These are phyloP conservation scores for Regulus satrapa DNA, from an alignment of 2,113 vertebrate species.

Conservation along the genomic window DNA sequence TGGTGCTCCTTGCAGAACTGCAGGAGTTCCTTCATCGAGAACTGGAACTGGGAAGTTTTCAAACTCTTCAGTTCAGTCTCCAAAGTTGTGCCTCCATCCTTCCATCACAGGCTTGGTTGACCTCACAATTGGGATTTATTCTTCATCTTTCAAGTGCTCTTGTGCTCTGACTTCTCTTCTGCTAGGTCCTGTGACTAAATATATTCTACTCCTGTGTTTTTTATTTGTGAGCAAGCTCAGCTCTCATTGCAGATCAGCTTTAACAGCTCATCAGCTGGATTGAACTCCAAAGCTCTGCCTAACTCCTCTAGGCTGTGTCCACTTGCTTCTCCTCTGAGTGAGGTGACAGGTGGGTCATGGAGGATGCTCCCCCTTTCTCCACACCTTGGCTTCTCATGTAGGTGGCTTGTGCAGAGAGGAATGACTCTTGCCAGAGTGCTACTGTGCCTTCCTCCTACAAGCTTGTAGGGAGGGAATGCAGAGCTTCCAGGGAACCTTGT, in stretches of 20 bases:
- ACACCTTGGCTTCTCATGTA: not conserved
- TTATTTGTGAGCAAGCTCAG: not conserved
- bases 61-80: not conserved
- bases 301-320: not conserved
- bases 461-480: not conserved
- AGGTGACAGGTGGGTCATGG: not conserved
- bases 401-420: not conserved
- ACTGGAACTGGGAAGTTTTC: not conserved
- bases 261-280: not conserved
- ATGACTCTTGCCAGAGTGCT: not conserved
- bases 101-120: not conserved
- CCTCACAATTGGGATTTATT: not conserved
- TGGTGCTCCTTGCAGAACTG: not conserved
- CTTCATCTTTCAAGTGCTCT: not conserved
- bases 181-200: not conserved
- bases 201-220: not conserved
- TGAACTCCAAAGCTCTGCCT: not conserved
- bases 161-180: not conserved
- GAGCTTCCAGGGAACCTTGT: not conserved
- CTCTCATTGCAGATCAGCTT: not conserved
- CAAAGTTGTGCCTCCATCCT: not conserved
- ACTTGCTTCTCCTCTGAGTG: not conserved
- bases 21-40: not conserved
- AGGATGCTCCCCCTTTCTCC: not conserved
- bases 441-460: not conserved